Percentiles rank a stretch among this genome's conserved stretches.
These are phyloP conservation scores for Semnornis frantzii DNA, from an alignment of 2,113 vertebrate genomes.

Conservation along the genomic window DNA sequence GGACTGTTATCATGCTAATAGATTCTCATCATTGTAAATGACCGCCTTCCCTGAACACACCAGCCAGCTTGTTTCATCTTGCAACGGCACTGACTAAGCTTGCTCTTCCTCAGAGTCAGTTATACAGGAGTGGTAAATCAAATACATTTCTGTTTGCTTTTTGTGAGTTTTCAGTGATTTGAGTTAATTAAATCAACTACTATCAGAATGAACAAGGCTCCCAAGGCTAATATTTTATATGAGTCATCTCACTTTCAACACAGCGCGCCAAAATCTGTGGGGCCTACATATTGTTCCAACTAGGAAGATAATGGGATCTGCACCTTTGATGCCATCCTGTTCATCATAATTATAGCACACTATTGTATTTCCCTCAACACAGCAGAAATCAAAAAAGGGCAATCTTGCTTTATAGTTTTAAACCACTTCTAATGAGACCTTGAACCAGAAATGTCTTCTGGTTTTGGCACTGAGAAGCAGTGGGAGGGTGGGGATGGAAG, in stretches of 20 bases:
- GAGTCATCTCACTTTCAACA: slow-evolving; percentile 45
- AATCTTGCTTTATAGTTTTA: neutral
- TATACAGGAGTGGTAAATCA: slow-evolving; percentile 57
- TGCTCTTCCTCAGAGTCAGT: neutral
- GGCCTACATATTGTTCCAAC: slow-evolving; percentile 1
- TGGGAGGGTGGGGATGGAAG: neutral
- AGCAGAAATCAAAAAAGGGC: slow-evolving; percentile 12
- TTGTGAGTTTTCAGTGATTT: slow-evolving; percentile 40
- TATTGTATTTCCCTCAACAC: slow-evolving; percentile 45
- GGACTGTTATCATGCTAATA: neutral
- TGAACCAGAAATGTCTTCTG: neutral
- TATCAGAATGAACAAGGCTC: slow-evolving; percentile 36
- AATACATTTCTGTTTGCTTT: slow-evolving; percentile 50
- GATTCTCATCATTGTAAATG: neutral
- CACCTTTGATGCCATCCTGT: slow-evolving; percentile 21
- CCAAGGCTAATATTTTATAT: slow-evolving; percentile 40
- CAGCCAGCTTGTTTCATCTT: slow-evolving; percentile 28
- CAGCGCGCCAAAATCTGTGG: neutral
- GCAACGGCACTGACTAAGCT: neutral
- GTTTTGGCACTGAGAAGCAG: neutral
- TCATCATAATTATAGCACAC: slow-evolving; percentile 17
- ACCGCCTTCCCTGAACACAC: neutral
- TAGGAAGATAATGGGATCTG: slow-evolving; percentile 24
- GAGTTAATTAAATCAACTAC: slow-evolving; percentile 52
- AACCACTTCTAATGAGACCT: neutral